Percentiles rank a stretch among this genome's conserved stretches.
Conservation (phyloP, 1,140 invertebrate species). For the Elymnias hypermnestra region DNA sequence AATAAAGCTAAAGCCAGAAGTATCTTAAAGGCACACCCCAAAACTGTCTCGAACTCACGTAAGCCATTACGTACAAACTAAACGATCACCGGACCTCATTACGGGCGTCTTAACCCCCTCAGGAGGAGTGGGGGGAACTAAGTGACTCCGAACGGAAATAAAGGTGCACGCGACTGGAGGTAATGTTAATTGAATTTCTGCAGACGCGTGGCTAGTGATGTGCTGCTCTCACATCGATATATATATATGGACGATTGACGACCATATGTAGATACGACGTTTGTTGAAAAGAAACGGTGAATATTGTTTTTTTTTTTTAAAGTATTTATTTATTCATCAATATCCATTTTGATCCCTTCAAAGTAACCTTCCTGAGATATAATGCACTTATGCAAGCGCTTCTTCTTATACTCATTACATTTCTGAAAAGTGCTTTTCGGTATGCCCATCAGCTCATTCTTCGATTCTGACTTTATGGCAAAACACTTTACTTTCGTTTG, state of each 20-base stretch:
- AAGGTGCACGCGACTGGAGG: slow-evolving; percentile 75
- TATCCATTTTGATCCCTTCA: no score
- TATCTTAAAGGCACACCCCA: slow-evolving; percentile 22
- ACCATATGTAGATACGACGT: no score
- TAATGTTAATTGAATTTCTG: slow-evolving; percentile 76
- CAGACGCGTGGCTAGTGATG: slow-evolving; percentile 58
- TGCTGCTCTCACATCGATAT: not conserved
- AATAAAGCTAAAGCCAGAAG: slow-evolving; percentile 23
- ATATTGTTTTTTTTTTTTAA: no score
- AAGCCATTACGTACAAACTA: slow-evolving; percentile 69
- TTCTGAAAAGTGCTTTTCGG: no score
- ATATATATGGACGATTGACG: not conserved
- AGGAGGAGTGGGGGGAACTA: slow-evolving; percentile 24
- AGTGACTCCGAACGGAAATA: slow-evolving; percentile 75
- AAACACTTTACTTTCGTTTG: no score
- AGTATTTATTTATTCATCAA: no score
- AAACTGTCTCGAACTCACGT: slow-evolving; percentile 53
- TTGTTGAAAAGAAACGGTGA: no score
- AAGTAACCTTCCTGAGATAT: no score
- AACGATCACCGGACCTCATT: slow-evolving; percentile 72
- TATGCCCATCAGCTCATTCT: no score
- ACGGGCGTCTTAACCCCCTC: slow-evolving; percentile 51
- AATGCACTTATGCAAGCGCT: no score
- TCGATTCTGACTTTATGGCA: no score
- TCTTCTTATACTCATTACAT: no score